A percentile compares a stretch with the other conserved stretches of the same genome.
These are phyloP conservation scores for Hemicrepidius hirtus DNA, from an alignment of 2,888 invertebrate species.

Conservation along the genomic window DNA sequence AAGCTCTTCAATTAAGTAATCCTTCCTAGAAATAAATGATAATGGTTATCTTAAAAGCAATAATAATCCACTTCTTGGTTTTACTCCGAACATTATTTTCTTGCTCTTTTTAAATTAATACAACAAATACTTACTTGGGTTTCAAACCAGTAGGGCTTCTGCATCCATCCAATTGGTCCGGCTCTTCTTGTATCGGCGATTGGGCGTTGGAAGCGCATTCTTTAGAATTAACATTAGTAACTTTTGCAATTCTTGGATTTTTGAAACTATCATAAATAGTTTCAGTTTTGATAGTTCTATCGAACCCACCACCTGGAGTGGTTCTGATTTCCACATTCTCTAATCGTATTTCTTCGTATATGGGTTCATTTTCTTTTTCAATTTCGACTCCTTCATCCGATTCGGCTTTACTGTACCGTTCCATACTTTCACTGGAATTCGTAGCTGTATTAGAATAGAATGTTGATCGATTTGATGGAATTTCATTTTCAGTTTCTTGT, in stretches of 20 bases:
- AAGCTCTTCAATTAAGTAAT: constrained; percentile 66
- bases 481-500: neutral
- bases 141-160: constrained; percentile 8
- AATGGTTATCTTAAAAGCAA: neutral
- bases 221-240: constrained; percentile 30
- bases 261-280: constrained; percentile 44
- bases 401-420: neutral
- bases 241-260: constrained; percentile 48
- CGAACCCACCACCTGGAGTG: neutral
- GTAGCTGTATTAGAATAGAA: constrained; percentile 5
- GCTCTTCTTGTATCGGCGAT: neutral
- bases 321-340: constrained; percentile 21
- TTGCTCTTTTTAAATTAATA: too few species aligned
- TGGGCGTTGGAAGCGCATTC: constrained; percentile 5
- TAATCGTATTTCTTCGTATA: constrained; percentile 4
- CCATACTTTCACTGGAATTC: constrained; percentile 6
- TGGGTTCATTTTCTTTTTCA: neutral
- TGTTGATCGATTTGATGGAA: constrained; percentile 6
- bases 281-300: constrained; percentile 37
- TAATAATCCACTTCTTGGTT: too few species aligned
- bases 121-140: constrained; percentile 34
- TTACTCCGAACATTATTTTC: too few species aligned
- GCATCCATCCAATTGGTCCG: neutral
- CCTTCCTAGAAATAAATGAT: constrained; percentile 56
- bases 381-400: neutral